Evolutionary conservation across 2,888 invertebrate genomes (phyloP), one percentile per base, ranked within the genome.

Genomic region (Polietes domitor): DNA sequence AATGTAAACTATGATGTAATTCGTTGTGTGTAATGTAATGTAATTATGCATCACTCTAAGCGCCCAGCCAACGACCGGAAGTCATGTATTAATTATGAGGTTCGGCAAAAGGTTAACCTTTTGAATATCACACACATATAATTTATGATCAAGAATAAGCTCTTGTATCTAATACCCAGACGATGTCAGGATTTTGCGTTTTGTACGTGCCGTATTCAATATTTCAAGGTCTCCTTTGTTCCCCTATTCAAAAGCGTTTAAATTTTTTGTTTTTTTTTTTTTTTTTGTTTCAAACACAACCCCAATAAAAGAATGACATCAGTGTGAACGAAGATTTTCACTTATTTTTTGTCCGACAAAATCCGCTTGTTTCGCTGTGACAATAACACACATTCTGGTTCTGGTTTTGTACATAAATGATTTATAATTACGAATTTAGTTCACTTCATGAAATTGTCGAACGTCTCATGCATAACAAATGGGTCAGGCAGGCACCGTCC

Each of bases 401-500:
- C 10, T 43, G n/a, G 70, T 70, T 58, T n/a, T 53, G 17, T 63
- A 12, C 15, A 4, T 26, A 50, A 50, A 50, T 55, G 55, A 72
- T 72, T 53, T 72, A 37, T 72, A 72, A 37, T 55, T 73, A 55
- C 53, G 41, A 37, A 58, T 68, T 41, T 74, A 28, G 50, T 72
- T 68, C 68, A 80, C 74, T 83, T 74, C 58, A 77, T 58, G 41
- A 65, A 47, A 78, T 76, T 72, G 47, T 37, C 63, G 37, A 55
- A 41, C 74, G 81, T 75, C 65, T 58, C 37, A 65, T 76, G 84
- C 78, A 76, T 78, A 78, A 61, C 47, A 76, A 81, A 81, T 73
- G 68, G 47, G 19, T 83, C 28, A 63, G 65, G 3, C 15, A 75
- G 24, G 63, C 63, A 63, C 10, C n/a, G 7, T 12, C 10, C 53